Evolutionary conservation across 2,888 invertebrate genomes (phyloP).

Genomic region (Atherix ibis): DNA sequence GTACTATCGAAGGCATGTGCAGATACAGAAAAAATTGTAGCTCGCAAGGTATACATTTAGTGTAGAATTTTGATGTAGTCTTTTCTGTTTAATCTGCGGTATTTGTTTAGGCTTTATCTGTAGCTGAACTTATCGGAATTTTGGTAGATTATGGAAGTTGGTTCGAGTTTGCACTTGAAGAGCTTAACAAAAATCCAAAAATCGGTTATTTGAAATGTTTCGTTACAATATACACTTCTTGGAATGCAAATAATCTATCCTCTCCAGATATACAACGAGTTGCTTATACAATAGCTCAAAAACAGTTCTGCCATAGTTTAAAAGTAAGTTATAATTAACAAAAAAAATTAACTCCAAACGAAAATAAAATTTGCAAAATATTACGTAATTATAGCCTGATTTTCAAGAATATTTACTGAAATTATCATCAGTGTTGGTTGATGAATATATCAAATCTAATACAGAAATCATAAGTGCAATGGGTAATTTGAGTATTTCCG

Average conservation of each 20-base stretch:
- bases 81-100: no score
- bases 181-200: slow-evolving; percentile 20
- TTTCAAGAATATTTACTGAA: slow-evolving; percentile 23
- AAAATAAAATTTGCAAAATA: neutral
- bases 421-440: slow-evolving; percentile 16
- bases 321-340: neutral
- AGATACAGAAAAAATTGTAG: slow-evolving; percentile 20
- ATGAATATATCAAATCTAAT: slow-evolving; percentile 10
- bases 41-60: slow-evolving; percentile 15
- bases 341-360: neutral
- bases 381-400: slow-evolving; percentile 13
- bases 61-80: no score
- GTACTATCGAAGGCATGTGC: slow-evolving; percentile 24
- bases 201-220: slow-evolving; percentile 27
- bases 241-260: no score
- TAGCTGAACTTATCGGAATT: slow-evolving; percentile 25
- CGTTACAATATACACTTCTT: slow-evolving; percentile 12
- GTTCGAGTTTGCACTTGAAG: slow-evolving; percentile 24
- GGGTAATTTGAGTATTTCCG: slow-evolving; percentile 6
- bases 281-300: no score
- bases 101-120: neutral
- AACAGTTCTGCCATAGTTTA: no score
- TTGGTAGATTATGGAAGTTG: slow-evolving; percentile 25
- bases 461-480: slow-evolving; percentile 7
- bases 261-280: no score